phyloP scores from a whole-genome alignment of 2,113 vertebrate species.

The Symphodus melops region DNA sequence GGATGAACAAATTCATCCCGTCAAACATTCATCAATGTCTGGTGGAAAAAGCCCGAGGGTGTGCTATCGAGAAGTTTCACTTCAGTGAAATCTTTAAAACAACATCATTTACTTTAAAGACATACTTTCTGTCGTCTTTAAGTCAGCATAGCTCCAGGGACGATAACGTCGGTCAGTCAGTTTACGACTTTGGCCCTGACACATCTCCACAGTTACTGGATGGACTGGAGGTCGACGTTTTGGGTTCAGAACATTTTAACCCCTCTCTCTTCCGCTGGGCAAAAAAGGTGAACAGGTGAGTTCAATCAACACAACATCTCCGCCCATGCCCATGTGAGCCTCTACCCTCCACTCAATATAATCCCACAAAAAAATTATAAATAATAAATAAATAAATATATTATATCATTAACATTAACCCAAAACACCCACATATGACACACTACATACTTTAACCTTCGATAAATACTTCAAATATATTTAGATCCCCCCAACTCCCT shows the following conservation, averaged over 20 bases:
- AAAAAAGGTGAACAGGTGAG: too few relatives aligned
- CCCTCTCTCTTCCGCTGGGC: too few relatives aligned
- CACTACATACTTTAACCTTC: too few relatives aligned
- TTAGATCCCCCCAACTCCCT: too few relatives aligned
- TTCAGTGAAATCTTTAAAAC: constrained; percentile 16
- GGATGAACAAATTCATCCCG: constrained; percentile 28
- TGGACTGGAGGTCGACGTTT: background rate
- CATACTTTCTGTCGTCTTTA: constrained; percentile 15
- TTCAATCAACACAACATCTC: too few relatives aligned
- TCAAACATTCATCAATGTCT: constrained; percentile 25
- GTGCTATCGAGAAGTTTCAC: constrained; percentile 6
- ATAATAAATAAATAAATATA: too few relatives aligned
- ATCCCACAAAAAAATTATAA: too few relatives aligned
- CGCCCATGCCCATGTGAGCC: too few relatives aligned
- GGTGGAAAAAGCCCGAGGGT: constrained; percentile 17
- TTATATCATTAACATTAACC: too few relatives aligned
- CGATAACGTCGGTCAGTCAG: background rate
- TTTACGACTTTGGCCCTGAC: background rate
- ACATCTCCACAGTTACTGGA: background rate
- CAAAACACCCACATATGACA: too few relatives aligned
- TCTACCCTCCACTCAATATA: too few relatives aligned
- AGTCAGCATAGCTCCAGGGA: background rate
- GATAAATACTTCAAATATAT: too few relatives aligned
- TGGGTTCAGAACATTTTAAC: background rate
- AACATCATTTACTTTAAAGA: constrained; percentile 22